Evolutionary conservation across 2,113 vertebrate species (phyloP), one percentile per base, ranked within the genome.

Genomic region (Otus sunia): DNA sequence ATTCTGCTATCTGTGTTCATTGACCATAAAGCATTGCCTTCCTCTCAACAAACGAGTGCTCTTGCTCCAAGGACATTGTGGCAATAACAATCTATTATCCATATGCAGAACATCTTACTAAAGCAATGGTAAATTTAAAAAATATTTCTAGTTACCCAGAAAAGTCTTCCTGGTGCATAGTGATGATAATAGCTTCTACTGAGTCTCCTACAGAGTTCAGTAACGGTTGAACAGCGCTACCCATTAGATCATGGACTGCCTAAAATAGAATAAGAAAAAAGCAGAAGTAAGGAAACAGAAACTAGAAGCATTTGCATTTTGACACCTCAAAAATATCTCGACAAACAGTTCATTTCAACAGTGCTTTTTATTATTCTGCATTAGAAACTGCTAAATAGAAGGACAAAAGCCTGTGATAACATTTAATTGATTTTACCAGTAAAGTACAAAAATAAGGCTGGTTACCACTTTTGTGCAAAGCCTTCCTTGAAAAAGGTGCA

Each of bases 81-180:
- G 88, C 86, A 96, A 67, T 94, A 95, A 83, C 84, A 52, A 87
- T 85, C 74, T 53, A 75, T 90, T 94, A 90, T 23, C 49, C 45
- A 73, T 36, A 88, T 37, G 58, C 52, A 94, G 25, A 43, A 69
- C 8, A 23, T 53, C 69, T 86, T 50, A 75, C 36, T 58, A 76
- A 63, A 92, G 81, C 62, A 73, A 75, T 8, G 29, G 13, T 47
- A 88, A 88, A 92, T 64, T 22, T 41, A 43, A 67, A 81, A 83
- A 77, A 20, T 78, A 80, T 55, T 69, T 94, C 74, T 76, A 84
- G 87, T 98, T 97, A 99, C 99, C 99, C 99, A 91, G 99, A 99
- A 94, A 99, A 99, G 94, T 99, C 99, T 94, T 99, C 99, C 82
- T 99, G 99, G 91, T 99, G 99, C 97, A 99, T 98, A 3, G 99